Evolutionary conservation across 2,888 invertebrate genomes (phyloP).

Genomic region (Drosophila mercatorum): DNA sequence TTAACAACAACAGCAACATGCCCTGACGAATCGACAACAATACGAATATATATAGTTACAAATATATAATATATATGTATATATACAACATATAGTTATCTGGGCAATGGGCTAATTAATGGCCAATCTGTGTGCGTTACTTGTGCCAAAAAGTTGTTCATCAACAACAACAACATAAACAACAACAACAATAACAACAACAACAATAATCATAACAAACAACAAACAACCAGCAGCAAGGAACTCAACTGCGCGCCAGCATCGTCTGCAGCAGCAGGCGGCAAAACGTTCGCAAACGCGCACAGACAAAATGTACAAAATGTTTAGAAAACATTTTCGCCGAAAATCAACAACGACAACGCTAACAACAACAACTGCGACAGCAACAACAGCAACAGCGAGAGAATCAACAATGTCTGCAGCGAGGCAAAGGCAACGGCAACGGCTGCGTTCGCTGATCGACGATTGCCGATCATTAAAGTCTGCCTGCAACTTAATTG

Average conservation of each 20-base stretch:
- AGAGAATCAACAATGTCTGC: constrained; percentile 50
- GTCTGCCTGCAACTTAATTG: constrained; percentile 81
- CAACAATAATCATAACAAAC: constrained; percentile 13
- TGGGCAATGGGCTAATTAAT: constrained; percentile 67
- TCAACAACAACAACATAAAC: constrained; percentile 23
- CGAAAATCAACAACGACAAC: constrained; percentile 79
- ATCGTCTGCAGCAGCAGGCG: constrained; percentile 47
- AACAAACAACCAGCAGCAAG: constrained; percentile 24
- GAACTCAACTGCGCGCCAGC: constrained; percentile 44
- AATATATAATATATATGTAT: neutral
- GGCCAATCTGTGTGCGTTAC: constrained; percentile 43
- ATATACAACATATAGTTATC: constrained; percentile 32
- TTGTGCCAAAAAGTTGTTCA: constrained; percentile 48
- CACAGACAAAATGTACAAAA: constrained; percentile 81
- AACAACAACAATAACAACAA: constrained; percentile 17
- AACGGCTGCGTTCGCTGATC: constrained; percentile 59
- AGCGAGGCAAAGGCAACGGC: constrained; percentile 50
- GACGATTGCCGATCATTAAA: constrained; percentile 79
- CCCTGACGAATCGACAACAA: constrained; percentile 40
- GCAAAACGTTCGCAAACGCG: constrained; percentile 46
- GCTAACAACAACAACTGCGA: constrained; percentile 27
- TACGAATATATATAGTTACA: constrained; percentile 4
- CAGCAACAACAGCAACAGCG: constrained; percentile 17
- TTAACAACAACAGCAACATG: constrained; percentile 35
- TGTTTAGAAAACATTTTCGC: constrained; percentile 85